Evolutionary conservation across 1,140 invertebrate species (phyloP).

Genomic region (Olivierus martensii): DNA sequence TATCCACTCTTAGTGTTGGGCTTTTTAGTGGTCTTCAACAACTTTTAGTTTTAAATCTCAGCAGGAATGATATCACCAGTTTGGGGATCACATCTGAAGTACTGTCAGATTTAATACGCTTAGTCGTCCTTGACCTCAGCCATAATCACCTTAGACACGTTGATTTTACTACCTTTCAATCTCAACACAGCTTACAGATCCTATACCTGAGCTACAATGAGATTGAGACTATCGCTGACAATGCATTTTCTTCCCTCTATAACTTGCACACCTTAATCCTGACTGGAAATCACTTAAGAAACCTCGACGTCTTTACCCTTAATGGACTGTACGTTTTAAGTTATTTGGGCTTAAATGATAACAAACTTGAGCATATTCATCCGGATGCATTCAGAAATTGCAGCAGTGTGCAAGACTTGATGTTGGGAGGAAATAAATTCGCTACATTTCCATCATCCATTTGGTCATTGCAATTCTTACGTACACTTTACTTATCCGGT

Average conservation of each 20-base stretch:
- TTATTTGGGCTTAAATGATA: conserved; percentile 69
- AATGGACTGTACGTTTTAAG: conserved; percentile 69
- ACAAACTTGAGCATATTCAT: conserved; percentile 36
- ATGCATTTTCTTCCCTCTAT: conserved; percentile 57
- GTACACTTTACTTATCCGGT: conserved; percentile 67
- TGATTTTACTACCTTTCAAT: conserved; percentile 60
- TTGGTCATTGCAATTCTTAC: conserved; percentile 42
- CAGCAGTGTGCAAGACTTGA: conserved; percentile 24
- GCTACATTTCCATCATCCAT: conserved; percentile 21
- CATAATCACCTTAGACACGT: conserved; percentile 66
- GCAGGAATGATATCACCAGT: conserved; percentile 13
- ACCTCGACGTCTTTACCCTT: conserved; percentile 62
- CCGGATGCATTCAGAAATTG: conserved; percentile 23
- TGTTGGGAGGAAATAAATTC: conserved; percentile 23
- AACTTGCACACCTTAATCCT: conserved; percentile 66
- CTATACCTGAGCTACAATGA: conserved; percentile 22
- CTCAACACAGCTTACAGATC: conserved; percentile 18
- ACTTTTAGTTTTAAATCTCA: conserved; percentile 16
- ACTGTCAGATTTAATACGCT: conserved; percentile 36
- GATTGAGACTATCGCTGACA: conserved; percentile 19
- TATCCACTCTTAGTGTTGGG: conserved; percentile 31
- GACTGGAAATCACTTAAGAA: conserved; percentile 59
- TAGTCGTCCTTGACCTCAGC: conserved; percentile 70
- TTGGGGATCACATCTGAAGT: conserved; percentile 9
- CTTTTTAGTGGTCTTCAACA: conserved; percentile 13